Evolutionary conservation across 2,888 invertebrate species (phyloP), one percentile per base, ranked within the genome.

Genomic region (Amphiduros pacificus): DNA sequence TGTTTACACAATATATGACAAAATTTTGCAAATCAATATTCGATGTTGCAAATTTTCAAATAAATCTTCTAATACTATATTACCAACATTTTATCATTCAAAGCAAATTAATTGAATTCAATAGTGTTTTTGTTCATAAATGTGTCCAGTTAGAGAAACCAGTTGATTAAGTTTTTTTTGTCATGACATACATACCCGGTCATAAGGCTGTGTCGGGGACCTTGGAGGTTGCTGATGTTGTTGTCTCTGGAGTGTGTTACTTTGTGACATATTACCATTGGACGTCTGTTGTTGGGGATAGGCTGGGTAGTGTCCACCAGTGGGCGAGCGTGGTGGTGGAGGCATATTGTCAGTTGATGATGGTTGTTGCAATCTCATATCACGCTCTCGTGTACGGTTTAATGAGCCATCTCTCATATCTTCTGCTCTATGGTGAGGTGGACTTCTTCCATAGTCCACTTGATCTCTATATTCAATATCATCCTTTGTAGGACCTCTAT

Each of bases 391-490:
- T 5, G 58, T 9, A 5, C 51, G 24, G 3, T 40, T 41, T 27
- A 60, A 17, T 2, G 60, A 31, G n/a, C 60, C 60, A 24, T 48
- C 27, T n/a, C 29, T 22, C 27, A n/a, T 20, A 9, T 36, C 28
- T 6, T 20, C 22, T 41, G 31, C 44, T 11, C 66, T 60, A 14
- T 9, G 49, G 2, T 22, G 55, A 29, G 56, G 63, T 26, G 54
- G 57, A 20, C 50, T 31, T 5, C 58, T 61, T 1, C 64, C 66
- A 36, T 62, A 66, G 26, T 65, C 63, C 4, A 53, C 54, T 17
- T 49, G 32, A 53, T 65, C 67, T 24, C 58, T 53, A 50, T 57
- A 62, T 41, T 61, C 71, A 28, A 57, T 51, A 41, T 36, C 60
- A 41, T 50, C 64, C 29, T 22, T 44, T 31, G 59, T 52, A 20